These are phyloP conservation scores for Perodicticus potto DNA, from an alignment of 2,797 vertebrate species.

Conservation along the genomic window DNA sequence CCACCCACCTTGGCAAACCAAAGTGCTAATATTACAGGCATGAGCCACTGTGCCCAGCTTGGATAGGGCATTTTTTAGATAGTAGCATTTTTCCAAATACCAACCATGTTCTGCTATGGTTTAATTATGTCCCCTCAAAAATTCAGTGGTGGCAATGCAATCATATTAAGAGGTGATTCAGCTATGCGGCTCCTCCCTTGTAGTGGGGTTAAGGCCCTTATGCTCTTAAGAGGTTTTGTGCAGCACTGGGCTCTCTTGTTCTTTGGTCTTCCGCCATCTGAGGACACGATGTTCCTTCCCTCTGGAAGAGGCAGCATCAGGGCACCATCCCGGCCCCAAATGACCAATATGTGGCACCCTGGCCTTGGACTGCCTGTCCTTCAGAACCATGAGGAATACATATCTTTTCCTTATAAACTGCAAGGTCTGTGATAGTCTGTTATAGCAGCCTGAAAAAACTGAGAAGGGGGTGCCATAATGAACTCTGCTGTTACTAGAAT, in stretches of 20 bases:
- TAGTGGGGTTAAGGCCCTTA: neutral
- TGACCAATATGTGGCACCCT: no score
- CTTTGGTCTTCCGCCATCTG: no score
- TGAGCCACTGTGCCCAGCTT: no score
- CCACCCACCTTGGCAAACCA: no score
- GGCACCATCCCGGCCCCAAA: neutral
- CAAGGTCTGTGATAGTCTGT: neutral
- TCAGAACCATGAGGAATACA: neutral
- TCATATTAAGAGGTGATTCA: neutral
- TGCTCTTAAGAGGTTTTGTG: neutral
- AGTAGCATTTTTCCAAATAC: neutral
- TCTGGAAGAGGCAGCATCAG: neutral
- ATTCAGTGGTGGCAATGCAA: neutral
- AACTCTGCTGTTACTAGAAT: neutral
- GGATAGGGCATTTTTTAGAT: neutral
- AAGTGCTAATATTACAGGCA: no score
- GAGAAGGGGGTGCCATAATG: neutral
- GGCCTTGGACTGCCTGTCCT: neutral
- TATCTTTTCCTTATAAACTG: neutral
- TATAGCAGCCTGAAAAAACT: neutral
- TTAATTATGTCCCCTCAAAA: neutral
- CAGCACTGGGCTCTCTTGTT: accelerated
- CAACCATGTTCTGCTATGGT: neutral
- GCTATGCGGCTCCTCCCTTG: neutral
- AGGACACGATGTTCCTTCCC: neutral